Evolutionary conservation across 2,888 invertebrate species (phyloP).

Genomic region (Amiota minor): DNA sequence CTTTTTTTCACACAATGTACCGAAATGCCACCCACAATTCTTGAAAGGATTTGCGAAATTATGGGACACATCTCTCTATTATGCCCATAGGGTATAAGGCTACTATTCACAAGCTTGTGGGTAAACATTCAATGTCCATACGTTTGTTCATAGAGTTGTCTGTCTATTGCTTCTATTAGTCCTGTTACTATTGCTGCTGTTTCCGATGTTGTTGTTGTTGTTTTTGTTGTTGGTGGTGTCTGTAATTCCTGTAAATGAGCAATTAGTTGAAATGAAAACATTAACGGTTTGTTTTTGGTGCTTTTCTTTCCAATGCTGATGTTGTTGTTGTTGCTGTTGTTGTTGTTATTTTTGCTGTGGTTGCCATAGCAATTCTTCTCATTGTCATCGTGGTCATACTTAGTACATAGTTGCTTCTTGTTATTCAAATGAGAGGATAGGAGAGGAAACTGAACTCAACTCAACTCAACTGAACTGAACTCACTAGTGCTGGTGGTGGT

Average conservation of each 20-base stretch:
- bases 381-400: neutral
- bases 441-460: no score
- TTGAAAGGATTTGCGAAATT: no score
- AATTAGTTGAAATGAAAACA: conserved; percentile 63
- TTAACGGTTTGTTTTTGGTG: conserved; percentile 35
- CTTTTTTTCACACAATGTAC: no score
- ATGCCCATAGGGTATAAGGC: no score
- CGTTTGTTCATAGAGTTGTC: no score
- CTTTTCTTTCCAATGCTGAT: neutral
- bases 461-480: no score
- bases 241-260: conserved; percentile 56
- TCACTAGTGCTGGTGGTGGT: no score
- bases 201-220: neutral
- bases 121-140: no score
- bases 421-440: neutral
- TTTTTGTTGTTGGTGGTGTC: neutral
- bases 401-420: conserved; percentile 1
- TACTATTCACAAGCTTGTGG: no score
- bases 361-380: neutral
- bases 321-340: conserved; percentile 9
- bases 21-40: no score
- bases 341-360: conserved; percentile 3
- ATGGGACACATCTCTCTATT: no score
- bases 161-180: no score
- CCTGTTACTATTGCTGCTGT: neutral